Conservation (phyloP, 2,797 vertebrate species). For the Tarsius wallacei region DNA sequence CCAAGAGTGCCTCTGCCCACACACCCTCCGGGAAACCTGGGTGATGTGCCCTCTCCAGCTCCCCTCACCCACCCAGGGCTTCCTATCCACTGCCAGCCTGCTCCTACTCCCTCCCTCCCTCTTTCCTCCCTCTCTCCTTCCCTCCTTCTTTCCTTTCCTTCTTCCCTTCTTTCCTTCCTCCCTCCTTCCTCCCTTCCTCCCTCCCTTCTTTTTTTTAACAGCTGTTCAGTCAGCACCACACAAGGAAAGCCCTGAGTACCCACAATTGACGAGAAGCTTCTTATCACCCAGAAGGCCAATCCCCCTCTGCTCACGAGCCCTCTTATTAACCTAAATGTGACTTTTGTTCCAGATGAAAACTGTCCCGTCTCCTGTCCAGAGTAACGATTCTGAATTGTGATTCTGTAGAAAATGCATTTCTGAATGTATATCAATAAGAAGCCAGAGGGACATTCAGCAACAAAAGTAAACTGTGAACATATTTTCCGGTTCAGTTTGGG, state of each 20-base stretch:
- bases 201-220: neutral
- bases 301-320: neutral
- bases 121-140: too few species aligned
- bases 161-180: neutral
- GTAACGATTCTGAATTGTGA: neutral
- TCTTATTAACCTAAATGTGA: neutral
- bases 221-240: neutral
- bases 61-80: neutral
- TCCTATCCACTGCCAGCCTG: neutral
- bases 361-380: neutral
- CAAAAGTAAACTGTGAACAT: neutral
- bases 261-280: neutral
- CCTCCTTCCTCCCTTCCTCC: neutral
- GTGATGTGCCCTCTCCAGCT: too few species aligned
- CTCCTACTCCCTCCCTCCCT: neutral
- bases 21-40: rapidly evolving
- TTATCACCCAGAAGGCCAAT: neutral
- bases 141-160: too few species aligned
- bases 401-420: neutral
- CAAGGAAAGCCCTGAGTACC: neutral
- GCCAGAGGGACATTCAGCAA: neutral
- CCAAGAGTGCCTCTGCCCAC: rapidly evolving
- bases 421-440: neutral
- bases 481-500: neutral
- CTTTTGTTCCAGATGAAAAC: neutral